Evolutionary conservation across 2,113 vertebrate genomes (phyloP).

Genomic region (Psittacara wagleri): DNA sequence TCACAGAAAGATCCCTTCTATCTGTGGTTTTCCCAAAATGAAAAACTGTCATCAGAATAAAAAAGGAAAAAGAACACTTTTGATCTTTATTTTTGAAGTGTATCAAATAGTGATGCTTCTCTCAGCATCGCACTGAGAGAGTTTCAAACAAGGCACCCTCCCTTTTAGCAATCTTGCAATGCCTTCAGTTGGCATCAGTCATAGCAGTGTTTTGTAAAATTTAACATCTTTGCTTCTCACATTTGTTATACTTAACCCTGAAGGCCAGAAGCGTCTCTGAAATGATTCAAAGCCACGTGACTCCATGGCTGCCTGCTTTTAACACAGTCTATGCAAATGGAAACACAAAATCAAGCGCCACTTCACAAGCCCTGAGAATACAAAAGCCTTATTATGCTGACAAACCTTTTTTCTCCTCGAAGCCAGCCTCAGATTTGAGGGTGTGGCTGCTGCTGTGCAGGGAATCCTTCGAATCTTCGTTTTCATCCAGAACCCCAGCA

Average conservation of each 20-base stretch:
- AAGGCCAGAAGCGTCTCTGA: background rate
- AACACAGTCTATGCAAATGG: slow-evolving; percentile 36
- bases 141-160: background rate
- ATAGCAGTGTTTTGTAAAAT: background rate
- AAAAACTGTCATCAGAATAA: background rate
- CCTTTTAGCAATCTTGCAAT: background rate
- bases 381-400: slow-evolving; percentile 57
- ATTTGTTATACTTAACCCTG: background rate
- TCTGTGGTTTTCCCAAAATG: background rate
- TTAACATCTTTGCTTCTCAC: slow-evolving; percentile 54
- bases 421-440: slow-evolving; percentile 92
- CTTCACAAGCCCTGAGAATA: slow-evolving; percentile 33
- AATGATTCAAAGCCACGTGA: slow-evolving; percentile 34
- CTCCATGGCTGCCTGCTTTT: slow-evolving; percentile 25
- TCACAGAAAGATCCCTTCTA: background rate
- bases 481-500: slow-evolving; percentile 95
- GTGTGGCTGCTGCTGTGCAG: slow-evolving; percentile 99
- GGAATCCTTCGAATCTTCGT: slow-evolving; percentile 92
- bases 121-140: background rate
- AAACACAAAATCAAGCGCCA: slow-evolving; percentile 45
- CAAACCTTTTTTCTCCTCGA: slow-evolving; percentile 91
- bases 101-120: background rate
- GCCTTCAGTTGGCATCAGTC: background rate
- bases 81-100: background rate
- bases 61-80: background rate